Evolutionary conservation across 2,888 invertebrate species (phyloP).

Genomic region (Agriopis marginaria): DNA sequence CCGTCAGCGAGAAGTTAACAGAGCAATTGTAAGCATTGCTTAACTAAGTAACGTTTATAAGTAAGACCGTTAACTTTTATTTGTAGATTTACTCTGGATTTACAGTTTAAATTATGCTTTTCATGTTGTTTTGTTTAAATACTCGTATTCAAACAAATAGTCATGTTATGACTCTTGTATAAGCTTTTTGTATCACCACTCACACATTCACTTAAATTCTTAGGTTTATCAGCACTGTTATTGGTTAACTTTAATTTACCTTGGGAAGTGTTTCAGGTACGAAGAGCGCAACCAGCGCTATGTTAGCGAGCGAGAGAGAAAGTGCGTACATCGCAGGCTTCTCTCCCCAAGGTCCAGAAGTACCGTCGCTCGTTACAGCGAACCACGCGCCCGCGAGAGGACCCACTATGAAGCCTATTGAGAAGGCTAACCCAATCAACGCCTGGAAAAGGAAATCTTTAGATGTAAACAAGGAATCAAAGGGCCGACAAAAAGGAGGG

Average conservation of each 20-base stretch:
- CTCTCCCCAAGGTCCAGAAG: conserved; percentile 90
- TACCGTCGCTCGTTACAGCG: conserved; percentile 87
- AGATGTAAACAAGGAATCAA: neutral
- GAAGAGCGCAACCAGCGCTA: conserved; percentile 90
- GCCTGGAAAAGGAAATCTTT: conserved; percentile 88
- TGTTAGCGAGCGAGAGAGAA: conserved; percentile 90
- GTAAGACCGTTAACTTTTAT: too few species aligned
- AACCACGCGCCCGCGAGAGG: conserved; percentile 97
- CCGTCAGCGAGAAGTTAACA: too few species aligned
- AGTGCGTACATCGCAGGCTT: conserved; percentile 93
- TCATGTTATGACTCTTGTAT: too few species aligned
- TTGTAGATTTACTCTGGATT: too few species aligned
- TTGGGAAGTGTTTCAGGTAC: conserved; percentile 94
- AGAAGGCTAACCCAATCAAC: conserved; percentile 98
- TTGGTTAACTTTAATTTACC: conserved; percentile 66
- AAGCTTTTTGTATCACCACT: too few species aligned
- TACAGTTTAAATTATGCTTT: too few species aligned
- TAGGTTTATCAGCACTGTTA: neutral
- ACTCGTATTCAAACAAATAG: too few species aligned
- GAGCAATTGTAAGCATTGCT: too few species aligned
- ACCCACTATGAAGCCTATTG: conserved; percentile 98
- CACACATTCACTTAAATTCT: neutral
- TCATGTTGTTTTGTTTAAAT: too few species aligned
- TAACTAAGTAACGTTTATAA: too few species aligned
- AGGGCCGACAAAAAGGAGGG: neutral